Evolutionary conservation across 1,140 invertebrate genomes (phyloP), one percentile per base, ranked within the genome.

Genomic region (Phortica variegata): DNA sequence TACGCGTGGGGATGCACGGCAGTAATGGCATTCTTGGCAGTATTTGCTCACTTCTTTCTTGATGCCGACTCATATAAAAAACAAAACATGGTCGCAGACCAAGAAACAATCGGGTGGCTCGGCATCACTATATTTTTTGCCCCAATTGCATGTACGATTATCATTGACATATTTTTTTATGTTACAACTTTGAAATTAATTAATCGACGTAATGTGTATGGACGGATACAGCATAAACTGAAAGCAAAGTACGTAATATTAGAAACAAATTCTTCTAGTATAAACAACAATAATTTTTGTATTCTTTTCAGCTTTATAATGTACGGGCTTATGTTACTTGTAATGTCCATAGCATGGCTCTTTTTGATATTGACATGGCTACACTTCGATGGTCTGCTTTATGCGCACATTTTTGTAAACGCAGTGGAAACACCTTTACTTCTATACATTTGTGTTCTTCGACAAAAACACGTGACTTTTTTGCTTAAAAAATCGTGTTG

Each of bases 151-250:
- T 89, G 88, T 58, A 88, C 85, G 5, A 83, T 91, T 39, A 68
- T 91, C 21, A 80, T 89, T 29, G 84, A 91, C 66, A 77, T 91
- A 44, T 90, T 87, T 58, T 90, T 91, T 57, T 87, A 87, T 56
- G 77, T 86, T 12, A 87, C 87, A 4, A 92, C 89, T 3, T 77
- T 85, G n/a, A 87, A 87, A 62, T 83, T 86, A 8, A 88, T 91
- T 26, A 88, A 86, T 58, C 79, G 85, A 51, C 86, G 89, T 79
- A 85, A 85, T 58, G 87, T 87, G 6, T 91, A 90, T 74, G 89
- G 89, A 8, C 80, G 88, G 56, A 91, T 92, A 60, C 88, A 91
- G 57, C 87, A 90, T 60, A 91, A 91, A 76, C 80, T 91, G 47
- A 88, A 89, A 73, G 87, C 88, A 66, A 86, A 84, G 86, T 88